Conservation (phyloP, 2,888 invertebrate species). For the Syritta pipiens region DNA sequence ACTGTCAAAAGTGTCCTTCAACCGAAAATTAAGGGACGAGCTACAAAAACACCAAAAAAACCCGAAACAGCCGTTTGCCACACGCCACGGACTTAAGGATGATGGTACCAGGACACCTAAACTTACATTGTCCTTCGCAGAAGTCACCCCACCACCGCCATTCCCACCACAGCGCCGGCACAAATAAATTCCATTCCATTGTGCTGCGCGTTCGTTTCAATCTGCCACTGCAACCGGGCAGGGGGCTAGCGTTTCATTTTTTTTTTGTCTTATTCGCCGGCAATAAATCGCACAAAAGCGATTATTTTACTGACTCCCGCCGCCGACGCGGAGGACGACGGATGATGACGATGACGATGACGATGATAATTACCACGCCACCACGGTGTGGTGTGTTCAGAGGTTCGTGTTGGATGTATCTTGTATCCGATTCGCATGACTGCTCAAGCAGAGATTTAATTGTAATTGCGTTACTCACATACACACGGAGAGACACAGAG, state of each 20-base stretch:
- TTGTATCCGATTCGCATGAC: slow-evolving; percentile 63
- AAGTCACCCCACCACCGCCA: background rate
- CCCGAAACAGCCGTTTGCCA: slow-evolving; percentile 23
- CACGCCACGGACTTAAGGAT: slow-evolving; percentile 7
- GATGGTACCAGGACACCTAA: slow-evolving; percentile 32
- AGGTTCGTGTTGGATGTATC: slow-evolving; percentile 60
- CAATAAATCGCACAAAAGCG: slow-evolving; percentile 38
- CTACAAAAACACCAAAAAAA: background rate
- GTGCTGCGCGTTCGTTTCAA: no score
- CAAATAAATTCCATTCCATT: slow-evolving; percentile 10
- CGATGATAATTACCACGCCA: slow-evolving; percentile 40
- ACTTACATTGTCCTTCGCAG: slow-evolving; percentile 19
- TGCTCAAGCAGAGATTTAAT: slow-evolving; percentile 63
- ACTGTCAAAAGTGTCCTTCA: slow-evolving; percentile 42
- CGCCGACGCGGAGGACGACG: no score
- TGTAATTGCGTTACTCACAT: slow-evolving; percentile 46
- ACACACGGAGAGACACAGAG: slow-evolving; percentile 1
- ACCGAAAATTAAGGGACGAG: background rate
- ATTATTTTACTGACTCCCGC: slow-evolving; percentile 28
- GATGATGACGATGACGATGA: no score
- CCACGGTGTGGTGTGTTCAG: slow-evolving; percentile 6
- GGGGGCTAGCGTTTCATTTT: slow-evolving; percentile 18
- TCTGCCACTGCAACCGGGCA: slow-evolving; percentile 10
- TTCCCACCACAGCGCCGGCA: background rate
- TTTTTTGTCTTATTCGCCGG: no score